phyloP scores from a whole-genome alignment of 1,140 invertebrate genomes.

The Trachymyrmex septentrionalis region DNA sequence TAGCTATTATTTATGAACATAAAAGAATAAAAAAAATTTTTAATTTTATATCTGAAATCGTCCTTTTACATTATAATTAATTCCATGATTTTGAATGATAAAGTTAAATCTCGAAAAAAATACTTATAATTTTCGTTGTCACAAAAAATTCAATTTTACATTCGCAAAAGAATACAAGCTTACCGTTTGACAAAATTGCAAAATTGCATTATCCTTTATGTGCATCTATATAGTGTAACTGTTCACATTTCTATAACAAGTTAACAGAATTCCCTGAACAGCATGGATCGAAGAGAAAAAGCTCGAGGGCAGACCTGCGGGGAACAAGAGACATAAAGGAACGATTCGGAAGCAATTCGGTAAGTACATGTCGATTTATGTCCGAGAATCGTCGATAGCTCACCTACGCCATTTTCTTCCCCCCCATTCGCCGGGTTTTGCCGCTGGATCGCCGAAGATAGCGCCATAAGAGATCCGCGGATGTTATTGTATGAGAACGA shows the following conservation, averaged over 20 bases:
- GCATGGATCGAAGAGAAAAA: conserved; percentile 54
- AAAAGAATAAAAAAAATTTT: background rate
- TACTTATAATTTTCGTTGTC: background rate
- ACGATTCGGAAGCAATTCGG: conserved; percentile 84
- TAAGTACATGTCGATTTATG: conserved; percentile 85
- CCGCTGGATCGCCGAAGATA: conserved; percentile 47
- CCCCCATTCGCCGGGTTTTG: conserved; percentile 39
- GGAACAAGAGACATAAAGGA: conserved; percentile 78
- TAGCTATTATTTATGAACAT: background rate
- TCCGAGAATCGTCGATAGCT: conserved; percentile 81
- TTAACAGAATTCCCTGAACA: conserved; percentile 37
- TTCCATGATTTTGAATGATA: background rate
- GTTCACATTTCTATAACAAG: conserved; percentile 64
- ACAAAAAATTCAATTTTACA: background rate
- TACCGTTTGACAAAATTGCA: background rate
- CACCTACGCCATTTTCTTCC: conserved; percentile 72
- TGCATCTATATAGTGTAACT: conserved; percentile 14
- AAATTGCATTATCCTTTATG: background rate
- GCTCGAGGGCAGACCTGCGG: conserved; percentile 45
- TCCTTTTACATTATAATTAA: background rate
- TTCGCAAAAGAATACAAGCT: background rate
- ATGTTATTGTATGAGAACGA: conserved; percentile 79
- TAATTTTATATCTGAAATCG: background rate
- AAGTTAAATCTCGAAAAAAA: background rate
- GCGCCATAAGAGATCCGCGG: conserved; percentile 70